phyloP scores from a whole-genome alignment of 2,888 invertebrate species.

The Sisyra terminalis region DNA sequence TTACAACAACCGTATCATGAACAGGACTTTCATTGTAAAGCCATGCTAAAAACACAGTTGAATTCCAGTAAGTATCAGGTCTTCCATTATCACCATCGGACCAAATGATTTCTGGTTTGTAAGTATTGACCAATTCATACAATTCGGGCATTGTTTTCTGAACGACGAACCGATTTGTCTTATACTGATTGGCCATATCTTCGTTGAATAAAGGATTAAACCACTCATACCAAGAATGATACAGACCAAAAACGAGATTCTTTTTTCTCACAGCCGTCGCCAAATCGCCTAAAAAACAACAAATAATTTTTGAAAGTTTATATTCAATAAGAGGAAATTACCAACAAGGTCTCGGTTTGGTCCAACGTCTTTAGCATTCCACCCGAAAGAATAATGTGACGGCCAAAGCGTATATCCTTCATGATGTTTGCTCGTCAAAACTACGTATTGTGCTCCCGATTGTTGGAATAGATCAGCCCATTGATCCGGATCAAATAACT shows the following conservation, averaged over 20 bases:
- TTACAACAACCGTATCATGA: slow-evolving; percentile 72
- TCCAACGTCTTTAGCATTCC: slow-evolving; percentile 69
- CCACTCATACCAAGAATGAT: slow-evolving; percentile 81
- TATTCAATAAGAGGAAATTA: no score
- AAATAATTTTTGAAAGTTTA: no score
- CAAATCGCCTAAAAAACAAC: slow-evolving; percentile 56
- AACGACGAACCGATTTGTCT: slow-evolving; percentile 45
- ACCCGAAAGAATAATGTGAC: slow-evolving; percentile 64
- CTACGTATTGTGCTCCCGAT: slow-evolving; percentile 77
- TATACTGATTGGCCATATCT: slow-evolving; percentile 42
- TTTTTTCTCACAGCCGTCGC: slow-evolving; percentile 47
- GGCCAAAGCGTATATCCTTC: slow-evolving; percentile 77
- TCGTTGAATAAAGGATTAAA: slow-evolving; percentile 71
- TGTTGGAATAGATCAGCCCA: slow-evolving; percentile 73
- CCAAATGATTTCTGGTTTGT: slow-evolving; percentile 71
- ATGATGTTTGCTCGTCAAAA: slow-evolving; percentile 77
- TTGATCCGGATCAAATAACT: slow-evolving; percentile 67
- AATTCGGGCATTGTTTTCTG: slow-evolving; percentile 69
- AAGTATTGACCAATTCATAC: slow-evolving; percentile 51
- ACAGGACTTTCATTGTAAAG: slow-evolving; percentile 88
- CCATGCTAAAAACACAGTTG: slow-evolving; percentile 77
- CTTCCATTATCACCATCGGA: slow-evolving; percentile 94
- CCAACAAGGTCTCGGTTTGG: slow-evolving; percentile 62
- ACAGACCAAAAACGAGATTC: slow-evolving; percentile 59
- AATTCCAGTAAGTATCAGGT: slow-evolving; percentile 63